Percentiles rank a stretch among this genome's conserved stretches.
Conservation (phyloP, 2,797 vertebrate species). For the Chelonia mydas region DNA sequence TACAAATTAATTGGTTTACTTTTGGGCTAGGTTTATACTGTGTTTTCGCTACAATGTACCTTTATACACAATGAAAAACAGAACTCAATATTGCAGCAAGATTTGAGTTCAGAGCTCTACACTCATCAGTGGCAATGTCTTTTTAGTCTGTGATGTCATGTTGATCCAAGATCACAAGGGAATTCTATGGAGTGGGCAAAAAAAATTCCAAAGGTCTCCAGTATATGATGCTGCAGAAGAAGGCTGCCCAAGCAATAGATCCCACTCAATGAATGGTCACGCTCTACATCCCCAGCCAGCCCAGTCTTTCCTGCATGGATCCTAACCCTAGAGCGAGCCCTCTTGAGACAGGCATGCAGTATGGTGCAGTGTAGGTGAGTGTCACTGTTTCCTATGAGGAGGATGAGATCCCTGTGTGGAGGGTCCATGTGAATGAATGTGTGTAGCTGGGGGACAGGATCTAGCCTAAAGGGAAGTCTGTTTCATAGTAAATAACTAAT, state of each 20-base stretch:
- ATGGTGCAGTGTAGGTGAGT: rapidly evolving
- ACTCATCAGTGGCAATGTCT: neutral
- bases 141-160: neutral
- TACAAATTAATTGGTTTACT: neutral
- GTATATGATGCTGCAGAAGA: neutral
- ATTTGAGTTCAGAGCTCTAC: neutral
- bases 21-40: neutral
- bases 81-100: neutral
- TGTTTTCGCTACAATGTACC: neutral
- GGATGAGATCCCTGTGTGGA: rapidly evolving
- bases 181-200: neutral
- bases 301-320: neutral
- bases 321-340: neutral
- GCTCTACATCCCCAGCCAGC: neutral
- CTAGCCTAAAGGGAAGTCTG: neutral
- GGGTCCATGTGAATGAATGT: rapidly evolving
- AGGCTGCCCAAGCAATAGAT: neutral
- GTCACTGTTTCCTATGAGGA: neutral
- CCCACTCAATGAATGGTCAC: neutral
- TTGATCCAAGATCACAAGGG: neutral
- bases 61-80: neutral
- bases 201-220: neutral
- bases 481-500: neutral
- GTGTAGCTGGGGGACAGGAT: neutral
- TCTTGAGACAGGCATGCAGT: neutral